Evolutionary conservation across 2,888 invertebrate genomes (phyloP).

Genomic region (Pyrgus malvae): DNA sequence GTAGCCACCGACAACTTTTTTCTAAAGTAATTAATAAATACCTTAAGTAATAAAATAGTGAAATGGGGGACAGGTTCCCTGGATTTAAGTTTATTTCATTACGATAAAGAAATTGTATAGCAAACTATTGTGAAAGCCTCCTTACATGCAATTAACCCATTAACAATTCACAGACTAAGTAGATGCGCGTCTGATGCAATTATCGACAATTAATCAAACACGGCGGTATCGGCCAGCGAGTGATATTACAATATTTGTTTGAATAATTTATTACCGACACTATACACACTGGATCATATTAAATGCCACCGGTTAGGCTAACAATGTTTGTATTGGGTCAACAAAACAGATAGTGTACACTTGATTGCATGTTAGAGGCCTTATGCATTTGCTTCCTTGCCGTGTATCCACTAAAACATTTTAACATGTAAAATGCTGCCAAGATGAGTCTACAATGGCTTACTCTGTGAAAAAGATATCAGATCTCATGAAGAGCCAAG

Average conservation of each 20-base stretch:
- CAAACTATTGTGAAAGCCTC: neutral
- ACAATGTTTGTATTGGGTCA: slow-evolving; percentile 26
- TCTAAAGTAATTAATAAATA: too few species aligned
- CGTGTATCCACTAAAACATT: too few species aligned
- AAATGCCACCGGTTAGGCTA: slow-evolving; percentile 25
- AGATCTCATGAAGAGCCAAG: too few species aligned
- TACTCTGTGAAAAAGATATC: too few species aligned
- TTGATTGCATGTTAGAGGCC: slow-evolving; percentile 8
- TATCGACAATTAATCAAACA: slow-evolving; percentile 50
- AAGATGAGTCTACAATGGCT: too few species aligned
- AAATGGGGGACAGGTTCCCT: too few species aligned
- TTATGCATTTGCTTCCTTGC: neutral
- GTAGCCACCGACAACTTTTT: too few species aligned
- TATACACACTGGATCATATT: slow-evolving; percentile 26
- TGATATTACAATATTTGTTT: slow-evolving; percentile 28
- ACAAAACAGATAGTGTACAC: slow-evolving; percentile 26
- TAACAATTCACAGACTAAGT: slow-evolving; percentile 46
- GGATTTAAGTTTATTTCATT: too few species aligned
- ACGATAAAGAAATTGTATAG: too few species aligned
- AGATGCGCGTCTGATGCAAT: slow-evolving; percentile 44
- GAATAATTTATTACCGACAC: slow-evolving; percentile 23
- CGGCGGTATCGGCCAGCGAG: slow-evolving; percentile 22
- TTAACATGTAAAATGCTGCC: too few species aligned
- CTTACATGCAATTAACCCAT: slow-evolving; percentile 27
- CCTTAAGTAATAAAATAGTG: too few species aligned